These are phyloP conservation scores for Ecdyonurus torrentis DNA, from an alignment of 2,888 invertebrate species.

Conservation along the genomic window DNA sequence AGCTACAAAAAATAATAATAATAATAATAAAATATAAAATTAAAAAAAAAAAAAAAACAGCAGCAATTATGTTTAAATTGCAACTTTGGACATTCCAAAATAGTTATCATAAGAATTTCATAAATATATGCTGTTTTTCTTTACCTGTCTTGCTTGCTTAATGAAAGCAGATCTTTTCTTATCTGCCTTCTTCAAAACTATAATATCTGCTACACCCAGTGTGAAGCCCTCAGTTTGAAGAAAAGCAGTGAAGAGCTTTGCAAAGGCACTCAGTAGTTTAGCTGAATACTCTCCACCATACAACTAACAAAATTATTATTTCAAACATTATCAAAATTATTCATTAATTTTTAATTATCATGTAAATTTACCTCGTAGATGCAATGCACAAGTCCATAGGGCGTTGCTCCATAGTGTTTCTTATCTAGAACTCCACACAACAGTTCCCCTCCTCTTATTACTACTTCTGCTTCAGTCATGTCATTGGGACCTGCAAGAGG, in stretches of 20 bases:
- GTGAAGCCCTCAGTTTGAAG: slow-evolving; percentile 88
- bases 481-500: slow-evolving; percentile 34
- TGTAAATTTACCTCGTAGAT: slow-evolving; percentile 54
- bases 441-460: slow-evolving; percentile 76
- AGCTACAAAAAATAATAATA: slow-evolving; percentile 21
- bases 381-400: slow-evolving; percentile 86
- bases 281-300: slow-evolving; percentile 81
- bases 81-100: not conserved
- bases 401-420: slow-evolving; percentile 88
- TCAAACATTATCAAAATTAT: not conserved
- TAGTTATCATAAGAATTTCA: too few relatives aligned
- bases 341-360: too few relatives aligned
- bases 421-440: slow-evolving; percentile 89
- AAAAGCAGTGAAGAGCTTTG: slow-evolving; percentile 79
- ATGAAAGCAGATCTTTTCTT: slow-evolving; percentile 51
- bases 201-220: slow-evolving; percentile 86
- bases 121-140: slow-evolving; percentile 3
- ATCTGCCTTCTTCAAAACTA: slow-evolving; percentile 60
- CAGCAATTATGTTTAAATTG: not conserved
- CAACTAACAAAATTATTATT: slow-evolving; percentile 30
- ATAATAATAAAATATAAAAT: not conserved
- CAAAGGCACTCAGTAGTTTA: slow-evolving; percentile 69
- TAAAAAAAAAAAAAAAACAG: not conserved
- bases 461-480: slow-evolving; percentile 85
- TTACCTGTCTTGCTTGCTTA: slow-evolving; percentile 35